Evolutionary conservation across 2,113 vertebrate species (phyloP).

Genomic region (Planiliza haematocheilus): DNA sequence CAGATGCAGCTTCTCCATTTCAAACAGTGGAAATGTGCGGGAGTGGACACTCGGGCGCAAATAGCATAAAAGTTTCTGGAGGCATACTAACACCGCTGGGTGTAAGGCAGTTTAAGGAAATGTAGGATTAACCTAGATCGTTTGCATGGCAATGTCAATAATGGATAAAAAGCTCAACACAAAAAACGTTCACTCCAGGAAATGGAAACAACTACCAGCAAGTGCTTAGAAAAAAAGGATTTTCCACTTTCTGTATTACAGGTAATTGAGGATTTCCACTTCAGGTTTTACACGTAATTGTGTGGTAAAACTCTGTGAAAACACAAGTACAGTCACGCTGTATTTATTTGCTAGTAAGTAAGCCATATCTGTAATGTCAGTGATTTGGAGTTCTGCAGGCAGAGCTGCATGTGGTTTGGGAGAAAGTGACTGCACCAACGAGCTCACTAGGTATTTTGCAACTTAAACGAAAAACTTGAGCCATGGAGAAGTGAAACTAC

Average conservation of each 20-base stretch:
- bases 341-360: conserved; percentile 22
- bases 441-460: conserved; percentile 77
- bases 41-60: conserved; percentile 1
- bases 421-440: conserved; percentile 68
- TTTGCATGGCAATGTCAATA: conserved; percentile 12
- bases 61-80: neutral
- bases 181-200: conserved; percentile 29
- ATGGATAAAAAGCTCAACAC: neutral
- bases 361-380: conserved; percentile 18
- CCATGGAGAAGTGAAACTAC: conserved; percentile 83
- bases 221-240: conserved; percentile 30
- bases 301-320: conserved; percentile 29
- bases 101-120: neutral
- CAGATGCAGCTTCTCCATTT: neutral
- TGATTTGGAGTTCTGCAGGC: conserved; percentile 24
- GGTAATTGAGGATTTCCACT: conserved; percentile 60
- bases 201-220: conserved; percentile 38
- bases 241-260: conserved; percentile 48
- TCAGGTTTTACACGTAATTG: conserved; percentile 43
- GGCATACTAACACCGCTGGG: neutral
- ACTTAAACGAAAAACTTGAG: conserved; percentile 77
- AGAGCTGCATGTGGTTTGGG: conserved; percentile 58
- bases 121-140: neutral
- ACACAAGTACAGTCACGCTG: conserved; percentile 22
- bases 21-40: neutral